phyloP scores from a whole-genome alignment of 2,113 vertebrate genomes.

The Danio rerio region DNA sequence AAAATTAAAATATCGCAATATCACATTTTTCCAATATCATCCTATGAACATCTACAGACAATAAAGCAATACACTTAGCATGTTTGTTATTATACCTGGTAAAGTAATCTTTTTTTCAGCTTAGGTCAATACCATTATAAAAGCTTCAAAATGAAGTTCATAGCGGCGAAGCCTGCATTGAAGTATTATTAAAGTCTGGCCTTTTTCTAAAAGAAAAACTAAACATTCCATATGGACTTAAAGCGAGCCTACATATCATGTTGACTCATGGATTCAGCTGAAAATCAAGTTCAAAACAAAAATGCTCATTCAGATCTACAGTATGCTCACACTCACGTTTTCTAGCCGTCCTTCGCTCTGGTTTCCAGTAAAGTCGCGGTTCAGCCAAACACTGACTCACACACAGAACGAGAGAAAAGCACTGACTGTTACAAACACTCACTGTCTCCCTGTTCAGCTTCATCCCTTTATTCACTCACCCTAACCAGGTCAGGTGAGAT shows the following conservation, averaged over 20 bases:
- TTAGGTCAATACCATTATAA: no score
- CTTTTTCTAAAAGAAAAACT: no score
- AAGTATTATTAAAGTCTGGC: no score
- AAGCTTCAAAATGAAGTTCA: no score
- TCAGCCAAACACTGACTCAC: constrained; percentile 31
- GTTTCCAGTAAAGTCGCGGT: constrained; percentile 1
- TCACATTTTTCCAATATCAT: no score
- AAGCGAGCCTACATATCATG: neutral
- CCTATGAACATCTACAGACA: no score
- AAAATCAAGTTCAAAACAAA: neutral
- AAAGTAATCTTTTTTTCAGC: no score
- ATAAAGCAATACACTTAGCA: no score
- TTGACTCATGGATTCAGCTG: neutral
- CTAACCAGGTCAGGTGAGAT: constrained; percentile 49
- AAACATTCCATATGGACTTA: no score
- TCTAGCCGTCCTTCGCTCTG: neutral
- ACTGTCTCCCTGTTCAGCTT: constrained; percentile 14
- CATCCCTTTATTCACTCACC: constrained; percentile 40
- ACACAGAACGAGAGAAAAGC: neutral
- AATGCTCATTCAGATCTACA: neutral
- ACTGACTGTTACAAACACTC: constrained; percentile 28
- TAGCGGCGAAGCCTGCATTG: no score
- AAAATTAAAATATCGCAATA: no score
- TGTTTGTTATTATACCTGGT: no score
- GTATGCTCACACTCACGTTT: constrained; percentile 4